Conservation (phyloP, 2,113 vertebrate genomes). For the Eptesicus fuscus region DNA sequence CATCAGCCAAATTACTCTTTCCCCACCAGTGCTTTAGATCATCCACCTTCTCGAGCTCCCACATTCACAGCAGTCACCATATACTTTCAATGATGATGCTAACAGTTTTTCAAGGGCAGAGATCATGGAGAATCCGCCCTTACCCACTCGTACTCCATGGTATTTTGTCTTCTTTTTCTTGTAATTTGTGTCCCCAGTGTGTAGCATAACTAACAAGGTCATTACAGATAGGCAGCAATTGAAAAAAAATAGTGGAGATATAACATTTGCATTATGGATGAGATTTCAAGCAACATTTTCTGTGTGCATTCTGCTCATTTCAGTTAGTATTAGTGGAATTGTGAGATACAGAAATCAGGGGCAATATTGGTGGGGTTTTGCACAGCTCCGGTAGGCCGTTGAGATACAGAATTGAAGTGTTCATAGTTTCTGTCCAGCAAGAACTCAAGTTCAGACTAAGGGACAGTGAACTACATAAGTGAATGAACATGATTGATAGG, state of each 20-base stretch:
- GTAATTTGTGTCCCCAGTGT: not conserved
- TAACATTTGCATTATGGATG: too few species aligned
- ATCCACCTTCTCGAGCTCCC: not conserved
- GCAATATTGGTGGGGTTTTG: not conserved
- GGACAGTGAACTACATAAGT: not conserved
- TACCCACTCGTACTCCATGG: not conserved
- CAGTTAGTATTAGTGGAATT: not conserved
- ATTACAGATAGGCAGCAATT: not conserved
- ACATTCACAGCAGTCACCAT: not conserved
- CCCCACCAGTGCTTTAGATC: not conserved
- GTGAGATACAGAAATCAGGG: too few species aligned
- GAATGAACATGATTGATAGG: not conserved
- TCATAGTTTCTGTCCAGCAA: not conserved
- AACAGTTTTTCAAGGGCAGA: not conserved
- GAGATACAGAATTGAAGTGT: not conserved
- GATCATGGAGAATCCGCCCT: not conserved
- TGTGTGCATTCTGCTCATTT: not conserved
- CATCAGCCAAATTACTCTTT: not conserved
- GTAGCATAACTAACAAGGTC: not conserved
- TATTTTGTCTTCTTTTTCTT: not conserved
- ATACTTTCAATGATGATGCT: not conserved
- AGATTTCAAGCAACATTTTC: not conserved
- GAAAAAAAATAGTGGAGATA: not conserved
- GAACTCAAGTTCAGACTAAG: not conserved
- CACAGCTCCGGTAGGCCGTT: accelerated